Base-by-base conservation (phyloP, 2,797 vertebrate genomes). In the Silurus lanzhouensis region DNA sequence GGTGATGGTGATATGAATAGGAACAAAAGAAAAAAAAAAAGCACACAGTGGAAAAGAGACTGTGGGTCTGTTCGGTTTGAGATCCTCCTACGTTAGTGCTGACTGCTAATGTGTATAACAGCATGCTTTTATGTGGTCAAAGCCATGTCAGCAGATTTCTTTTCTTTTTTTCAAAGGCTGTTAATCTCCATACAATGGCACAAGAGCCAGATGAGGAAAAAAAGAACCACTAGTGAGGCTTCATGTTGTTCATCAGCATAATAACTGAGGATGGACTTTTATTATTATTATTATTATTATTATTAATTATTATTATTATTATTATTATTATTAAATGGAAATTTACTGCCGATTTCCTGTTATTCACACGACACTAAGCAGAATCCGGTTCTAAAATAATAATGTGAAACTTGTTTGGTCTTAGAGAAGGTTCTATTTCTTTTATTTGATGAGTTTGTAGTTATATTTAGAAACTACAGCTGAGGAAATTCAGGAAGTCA, bases 141-240 rank as follows among this genome's bases (percentile, higher is more conserved):
- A 86, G 83, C 86, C 82, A 63, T 83, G 87, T 87, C 91, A 89
- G 88, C 89, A 83, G 82, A 88, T 60, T 60, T 58, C 25, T 74
- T 15, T n/a, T 64, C n/a, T 66, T 90, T 88, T 88, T 75, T 31
- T 64, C 74, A 83, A 83, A 86, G 78, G 66, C 87, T 77, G 84
- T 87, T 89, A 91, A 91, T 90, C 88, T 87, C 78, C 76, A 44
- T 81, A 87, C 89, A 87, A 86, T 86, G 87, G 83, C 87, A 79
- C 85, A 79, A n/a, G 57, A 38, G 85, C 83, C 81, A 77, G 75
- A 22, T 3, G 71, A 7, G 48, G 48, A 60, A 64, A 83, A 76
- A 83, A 84, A 38, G 31, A 70, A 88, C 83, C 82, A 78, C 60
- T 27, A 75, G 75, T 72, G 52, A 71, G 19, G 70, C 81, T 87